phyloP scores from a whole-genome alignment of 2,113 vertebrate species.

The Monopterus albus region DNA sequence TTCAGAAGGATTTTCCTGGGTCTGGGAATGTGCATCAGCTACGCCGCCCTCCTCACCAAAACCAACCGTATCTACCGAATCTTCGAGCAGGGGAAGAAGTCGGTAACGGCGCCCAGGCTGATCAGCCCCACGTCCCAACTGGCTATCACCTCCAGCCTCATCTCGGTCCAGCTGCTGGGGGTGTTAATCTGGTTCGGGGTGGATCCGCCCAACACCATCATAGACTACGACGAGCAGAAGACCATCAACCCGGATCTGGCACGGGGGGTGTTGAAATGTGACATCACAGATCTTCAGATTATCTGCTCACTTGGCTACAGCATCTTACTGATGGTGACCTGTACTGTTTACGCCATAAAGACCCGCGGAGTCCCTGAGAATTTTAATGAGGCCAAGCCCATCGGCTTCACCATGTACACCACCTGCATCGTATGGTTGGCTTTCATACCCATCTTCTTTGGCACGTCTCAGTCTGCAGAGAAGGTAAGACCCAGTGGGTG shows the following conservation, averaged over 20 bases:
- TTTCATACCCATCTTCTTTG: constrained; percentile 99
- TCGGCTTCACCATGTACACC: constrained; percentile 99
- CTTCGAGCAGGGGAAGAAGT: constrained; percentile 96
- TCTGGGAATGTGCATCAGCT: constrained; percentile 97
- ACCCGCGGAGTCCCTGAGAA: constrained; percentile 97
- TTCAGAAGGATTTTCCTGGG: constrained; percentile 93
- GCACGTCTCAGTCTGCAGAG: constrained; percentile 95
- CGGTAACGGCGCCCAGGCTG: constrained; percentile 91
- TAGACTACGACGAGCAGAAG: constrained; percentile 96
- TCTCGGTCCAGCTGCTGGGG: constrained; percentile 93
- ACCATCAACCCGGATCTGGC: constrained; percentile 90
- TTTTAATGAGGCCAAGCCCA: constrained; percentile 98
- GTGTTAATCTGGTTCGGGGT: constrained; percentile 95
- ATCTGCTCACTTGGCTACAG: constrained; percentile 97
- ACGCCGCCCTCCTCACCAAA: constrained; percentile 94
- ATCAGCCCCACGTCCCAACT: constrained; percentile 96
- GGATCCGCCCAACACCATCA: constrained; percentile 92
- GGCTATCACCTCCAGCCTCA: constrained; percentile 93
- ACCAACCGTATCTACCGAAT: constrained; percentile 98
- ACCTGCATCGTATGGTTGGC: constrained; percentile 98
- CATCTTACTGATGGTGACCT: constrained; percentile 97
- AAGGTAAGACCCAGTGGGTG: constrained; percentile 87
- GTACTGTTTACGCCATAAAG: constrained; percentile 98
- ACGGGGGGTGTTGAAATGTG: constrained; percentile 94
- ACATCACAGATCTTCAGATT: constrained; percentile 97